These are phyloP conservation scores for Cotesia congregata DNA, from an alignment of 2,888 invertebrate genomes.

Conservation along the genomic window DNA sequence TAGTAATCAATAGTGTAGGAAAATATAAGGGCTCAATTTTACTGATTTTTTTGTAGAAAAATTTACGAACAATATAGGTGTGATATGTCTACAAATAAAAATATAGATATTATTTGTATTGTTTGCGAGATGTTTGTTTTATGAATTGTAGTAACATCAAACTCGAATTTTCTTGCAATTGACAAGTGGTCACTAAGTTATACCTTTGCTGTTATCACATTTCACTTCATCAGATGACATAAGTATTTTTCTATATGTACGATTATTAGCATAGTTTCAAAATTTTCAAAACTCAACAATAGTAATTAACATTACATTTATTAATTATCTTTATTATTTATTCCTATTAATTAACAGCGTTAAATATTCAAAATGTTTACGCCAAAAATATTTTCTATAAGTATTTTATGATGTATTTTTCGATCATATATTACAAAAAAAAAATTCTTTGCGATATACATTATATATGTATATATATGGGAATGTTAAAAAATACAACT, in stretches of 20 bases:
- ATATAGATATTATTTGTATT: not conserved
- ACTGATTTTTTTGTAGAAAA: too few species aligned
- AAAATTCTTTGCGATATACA: not conserved
- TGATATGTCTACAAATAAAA: not conserved
- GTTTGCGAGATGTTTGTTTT: not conserved
- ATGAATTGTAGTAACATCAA: not conserved
- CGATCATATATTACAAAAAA: not conserved
- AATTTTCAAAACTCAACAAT: too few species aligned
- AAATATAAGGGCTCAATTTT: not conserved
- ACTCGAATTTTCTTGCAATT: not conserved
- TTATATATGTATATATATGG: too few species aligned
- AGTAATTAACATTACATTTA: too few species aligned
- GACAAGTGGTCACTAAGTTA: not conserved
- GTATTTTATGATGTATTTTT: not conserved
- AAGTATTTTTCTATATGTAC: too few species aligned
- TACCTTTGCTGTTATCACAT: not conserved
- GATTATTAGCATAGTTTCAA: too few species aligned
- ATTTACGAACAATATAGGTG: not conserved
- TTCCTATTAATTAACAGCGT: too few species aligned
- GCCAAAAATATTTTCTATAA: not conserved
- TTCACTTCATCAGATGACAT: not conserved
- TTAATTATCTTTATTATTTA: too few species aligned
- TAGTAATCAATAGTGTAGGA: not conserved
- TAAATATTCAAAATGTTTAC: not conserved
- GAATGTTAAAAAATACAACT: too few species aligned